A percentile compares a stretch with the other conserved stretches of the same genome.
Conservation (phyloP, 2,797 vertebrate genomes). For the Sciurus carolinensis region DNA sequence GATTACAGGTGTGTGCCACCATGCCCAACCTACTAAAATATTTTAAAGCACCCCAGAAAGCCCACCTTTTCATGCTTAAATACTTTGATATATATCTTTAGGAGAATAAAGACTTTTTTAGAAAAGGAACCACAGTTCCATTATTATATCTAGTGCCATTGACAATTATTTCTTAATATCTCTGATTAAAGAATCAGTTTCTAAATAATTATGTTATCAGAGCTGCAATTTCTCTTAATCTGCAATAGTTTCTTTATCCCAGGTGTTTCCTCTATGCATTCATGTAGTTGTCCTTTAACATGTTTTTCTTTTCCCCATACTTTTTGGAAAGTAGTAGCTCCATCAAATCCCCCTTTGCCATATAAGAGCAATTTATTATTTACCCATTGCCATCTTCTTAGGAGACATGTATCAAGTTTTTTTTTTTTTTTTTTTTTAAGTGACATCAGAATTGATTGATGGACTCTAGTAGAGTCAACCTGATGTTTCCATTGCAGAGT, state of each 20-base stretch:
- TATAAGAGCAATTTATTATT: background rate
- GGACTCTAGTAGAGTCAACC: background rate
- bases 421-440: background rate
- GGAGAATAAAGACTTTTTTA: background rate
- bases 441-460: constrained; percentile 18
- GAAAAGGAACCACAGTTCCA: background rate
- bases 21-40: no score
- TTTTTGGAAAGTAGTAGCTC: background rate
- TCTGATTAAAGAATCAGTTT: no score
- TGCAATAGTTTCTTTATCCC: background rate
- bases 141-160: no score
- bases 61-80: no score
- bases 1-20: no score
- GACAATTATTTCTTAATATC: no score
- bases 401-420: background rate
- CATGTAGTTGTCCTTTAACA: background rate
- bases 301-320: background rate
- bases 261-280: background rate
- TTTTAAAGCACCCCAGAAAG: no score
- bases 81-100: no score
- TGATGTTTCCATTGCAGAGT: background rate
- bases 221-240: no score
- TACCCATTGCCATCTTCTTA: background rate
- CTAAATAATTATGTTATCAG: no score
- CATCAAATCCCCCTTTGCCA: background rate